Evolutionary conservation across 2,113 vertebrate genomes (phyloP).

Genomic region (Psilopogon haemacephalus): DNA sequence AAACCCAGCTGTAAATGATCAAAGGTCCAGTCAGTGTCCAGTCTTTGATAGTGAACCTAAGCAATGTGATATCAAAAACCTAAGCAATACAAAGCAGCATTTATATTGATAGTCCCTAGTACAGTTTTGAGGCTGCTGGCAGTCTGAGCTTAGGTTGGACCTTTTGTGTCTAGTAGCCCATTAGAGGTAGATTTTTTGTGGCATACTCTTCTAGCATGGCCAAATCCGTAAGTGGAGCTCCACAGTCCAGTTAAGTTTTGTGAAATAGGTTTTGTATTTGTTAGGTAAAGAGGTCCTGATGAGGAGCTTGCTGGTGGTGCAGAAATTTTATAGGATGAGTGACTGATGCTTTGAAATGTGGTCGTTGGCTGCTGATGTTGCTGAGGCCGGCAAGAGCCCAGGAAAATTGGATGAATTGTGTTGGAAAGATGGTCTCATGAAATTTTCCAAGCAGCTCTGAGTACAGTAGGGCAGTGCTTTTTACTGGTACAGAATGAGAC

Average conservation of each 20-base stretch:
- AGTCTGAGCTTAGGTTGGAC: not conserved
- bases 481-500: not conserved
- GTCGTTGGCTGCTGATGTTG: not conserved
- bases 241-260: not conserved
- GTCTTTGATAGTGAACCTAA: not conserved
- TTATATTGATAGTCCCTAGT: not conserved
- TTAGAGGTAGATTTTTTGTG: not conserved
- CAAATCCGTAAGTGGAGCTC: not conserved
- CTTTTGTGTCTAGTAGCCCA: not conserved
- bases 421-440: not conserved
- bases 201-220: not conserved
- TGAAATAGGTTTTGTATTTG: not conserved
- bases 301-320: not conserved
- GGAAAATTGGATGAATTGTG: not conserved
- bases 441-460: not conserved
- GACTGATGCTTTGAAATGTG: not conserved
- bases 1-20: not conserved
- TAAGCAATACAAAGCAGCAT: not conserved
- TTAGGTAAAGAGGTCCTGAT: not conserved
- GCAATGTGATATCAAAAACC: not conserved
- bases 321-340: not conserved
- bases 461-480: not conserved
- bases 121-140: not conserved
- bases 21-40: not conserved
- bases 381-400: not conserved